Conservation (phyloP, 2,797 vertebrate species). For the Mus spretus region DNA sequence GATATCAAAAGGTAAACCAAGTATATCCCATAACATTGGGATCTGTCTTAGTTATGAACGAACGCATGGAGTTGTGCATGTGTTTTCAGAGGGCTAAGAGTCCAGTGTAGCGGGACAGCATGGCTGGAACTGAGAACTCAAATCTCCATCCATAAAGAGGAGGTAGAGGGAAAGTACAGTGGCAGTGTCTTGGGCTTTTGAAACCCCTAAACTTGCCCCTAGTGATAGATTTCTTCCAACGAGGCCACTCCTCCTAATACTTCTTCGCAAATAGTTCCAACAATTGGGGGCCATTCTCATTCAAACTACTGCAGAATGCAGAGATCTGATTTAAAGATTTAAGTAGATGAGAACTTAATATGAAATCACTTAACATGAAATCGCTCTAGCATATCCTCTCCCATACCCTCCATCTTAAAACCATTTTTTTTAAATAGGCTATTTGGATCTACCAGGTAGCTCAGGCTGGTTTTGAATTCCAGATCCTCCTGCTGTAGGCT, state of each 20-base stretch:
- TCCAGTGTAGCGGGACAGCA: neutral
- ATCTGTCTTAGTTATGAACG: neutral
- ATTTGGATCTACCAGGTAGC: neutral
- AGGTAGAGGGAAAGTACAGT: neutral
- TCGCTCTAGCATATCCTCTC: neutral
- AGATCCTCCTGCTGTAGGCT: neutral
- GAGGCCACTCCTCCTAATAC: neutral
- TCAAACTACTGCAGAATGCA: neutral
- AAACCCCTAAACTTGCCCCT: neutral
- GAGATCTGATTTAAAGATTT: conserved; percentile 27
- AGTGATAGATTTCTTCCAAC: neutral
- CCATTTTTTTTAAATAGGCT: neutral
- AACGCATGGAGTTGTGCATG: neutral
- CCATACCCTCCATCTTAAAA: neutral
- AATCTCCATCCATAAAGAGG: neutral
- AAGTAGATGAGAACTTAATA: conserved; percentile 15
- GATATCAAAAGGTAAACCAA: neutral
- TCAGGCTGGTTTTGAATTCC: neutral
- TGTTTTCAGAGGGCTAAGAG: neutral
- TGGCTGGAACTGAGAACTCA: neutral
- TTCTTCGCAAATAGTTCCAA: neutral
- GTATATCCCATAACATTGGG: conserved; percentile 38
- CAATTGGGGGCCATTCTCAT: neutral
- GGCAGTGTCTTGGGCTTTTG: neutral
- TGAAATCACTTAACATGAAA: conserved; percentile 35